Conservation (phyloP, 2,888 invertebrate species). For the Amphimallon solstitiale region DNA sequence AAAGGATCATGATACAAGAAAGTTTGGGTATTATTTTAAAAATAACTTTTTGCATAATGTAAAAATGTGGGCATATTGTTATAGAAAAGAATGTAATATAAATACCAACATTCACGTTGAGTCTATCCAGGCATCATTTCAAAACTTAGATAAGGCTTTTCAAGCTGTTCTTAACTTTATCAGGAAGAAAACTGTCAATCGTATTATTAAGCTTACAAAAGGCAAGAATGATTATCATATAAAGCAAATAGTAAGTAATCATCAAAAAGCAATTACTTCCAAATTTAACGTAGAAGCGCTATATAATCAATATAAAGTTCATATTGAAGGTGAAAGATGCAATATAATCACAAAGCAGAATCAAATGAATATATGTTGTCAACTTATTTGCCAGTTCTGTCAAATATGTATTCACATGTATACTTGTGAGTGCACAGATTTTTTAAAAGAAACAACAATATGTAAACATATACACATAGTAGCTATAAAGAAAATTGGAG, state of each 20-base stretch:
- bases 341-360: not conserved
- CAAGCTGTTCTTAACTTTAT: constrained; percentile 46
- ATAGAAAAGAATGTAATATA: constrained; percentile 15
- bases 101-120: constrained; percentile 36
- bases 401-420: constrained; percentile 34
- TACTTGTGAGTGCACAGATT: constrained; percentile 31
- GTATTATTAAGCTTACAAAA: constrained; percentile 39
- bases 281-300: constrained; percentile 20
- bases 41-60: constrained; percentile 16
- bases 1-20: not conserved
- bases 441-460: constrained; percentile 15
- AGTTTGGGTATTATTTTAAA: constrained; percentile 31
- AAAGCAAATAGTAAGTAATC: constrained; percentile 4
- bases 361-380: not conserved
- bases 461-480: constrained; percentile 15
- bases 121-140: constrained; percentile 26
- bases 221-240: constrained; percentile 37
- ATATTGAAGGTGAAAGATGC: not conserved
- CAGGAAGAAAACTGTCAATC: constrained; percentile 46
- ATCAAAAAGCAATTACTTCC: not conserved
- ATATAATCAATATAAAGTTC: not conserved
- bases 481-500: not conserved
- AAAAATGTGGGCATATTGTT: constrained; percentile 35
- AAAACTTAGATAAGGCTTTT: constrained; percentile 44
- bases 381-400: constrained; percentile 30